Evolutionary conservation across 92 coral and sea anemone genomes (phyloP), one percentile per base, ranked within the genome.

Genomic region (Epizoanthus stellaris): DNA sequence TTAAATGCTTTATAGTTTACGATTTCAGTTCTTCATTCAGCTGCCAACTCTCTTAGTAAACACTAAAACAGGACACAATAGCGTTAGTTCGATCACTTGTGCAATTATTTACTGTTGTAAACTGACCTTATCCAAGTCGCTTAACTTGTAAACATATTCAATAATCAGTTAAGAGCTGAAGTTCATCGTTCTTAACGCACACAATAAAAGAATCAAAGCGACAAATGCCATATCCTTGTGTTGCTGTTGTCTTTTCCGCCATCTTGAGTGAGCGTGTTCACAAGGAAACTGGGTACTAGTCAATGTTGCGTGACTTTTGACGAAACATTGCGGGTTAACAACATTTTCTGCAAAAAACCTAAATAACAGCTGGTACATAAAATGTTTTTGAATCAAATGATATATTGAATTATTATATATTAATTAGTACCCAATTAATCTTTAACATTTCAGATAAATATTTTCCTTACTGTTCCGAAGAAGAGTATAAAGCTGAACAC

Each of bases 391-490:
- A 5, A 67, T 30, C 71, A 67, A 8, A 67, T 67, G 71, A 67
- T 67, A 34, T 5, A 67, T 67, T 67, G 21, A 67, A 39, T 67
- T 0, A n/a, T n/a, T n/a, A n/a, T n/a, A n/a, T n/a, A 66, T 66
- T 66, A 66, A 66, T 66, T 66, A 66, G 71, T 66, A 66, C 71
- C 71, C 71, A n/a, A 12, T 66, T 66, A 23, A 23, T 66, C 14
- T 66, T 66, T 66, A 3, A 3, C 71, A 66, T 66, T 66, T 66
- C 71, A 66, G 25, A 66, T 66, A 4, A 66, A 66, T 3, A 3
- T 66, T 66, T 66, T 66, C 71, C 25, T 66, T 66, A 66, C 71
- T 66, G 71, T 4, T 66, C 71, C 71, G 71, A 66, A 66, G 71
- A 66, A 66, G 71, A 66, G 14, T 66, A 66, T 4, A 66, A 66